Percentiles rank a stretch among this genome's conserved stretches.
Conservation (phyloP, 1,140 invertebrate genomes). For the Diachasmimorpha longicaudata region DNA sequence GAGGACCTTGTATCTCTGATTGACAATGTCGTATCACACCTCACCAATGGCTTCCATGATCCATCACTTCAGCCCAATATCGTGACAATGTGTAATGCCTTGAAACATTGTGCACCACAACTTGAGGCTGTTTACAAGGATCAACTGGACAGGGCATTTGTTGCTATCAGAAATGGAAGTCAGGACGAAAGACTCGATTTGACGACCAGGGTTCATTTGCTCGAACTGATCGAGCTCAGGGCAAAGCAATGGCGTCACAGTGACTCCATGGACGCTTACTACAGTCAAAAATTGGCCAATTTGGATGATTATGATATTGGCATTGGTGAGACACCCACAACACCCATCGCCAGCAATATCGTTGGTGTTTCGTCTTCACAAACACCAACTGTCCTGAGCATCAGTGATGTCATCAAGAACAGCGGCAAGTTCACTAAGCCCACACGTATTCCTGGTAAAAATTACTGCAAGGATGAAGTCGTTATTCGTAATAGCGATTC, state of each 20-base stretch:
- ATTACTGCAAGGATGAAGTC: conserved; percentile 92
- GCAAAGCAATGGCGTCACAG: conserved; percentile 84
- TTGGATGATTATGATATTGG: conserved; percentile 63
- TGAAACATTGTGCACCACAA: conserved; percentile 76
- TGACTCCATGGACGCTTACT: conserved; percentile 82
- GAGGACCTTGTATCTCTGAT: conserved; percentile 75
- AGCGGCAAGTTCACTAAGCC: conserved; percentile 88
- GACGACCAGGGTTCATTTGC: conserved; percentile 79
- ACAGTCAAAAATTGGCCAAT: conserved; percentile 78
- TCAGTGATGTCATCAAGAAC: conserved; percentile 84
- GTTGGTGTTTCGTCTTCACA: conserved; percentile 54
- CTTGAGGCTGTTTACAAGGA: conserved; percentile 78
- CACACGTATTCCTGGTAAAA: conserved; percentile 89
- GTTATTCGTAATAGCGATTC: conserved; percentile 93
- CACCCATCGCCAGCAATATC: conserved; percentile 42
- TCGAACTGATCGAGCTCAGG: conserved; percentile 87
- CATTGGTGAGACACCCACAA: conserved; percentile 50
- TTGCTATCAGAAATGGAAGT: conserved; percentile 84
- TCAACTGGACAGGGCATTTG: conserved; percentile 76
- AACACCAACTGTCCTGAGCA: conserved; percentile 68
- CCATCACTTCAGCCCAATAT: conserved; percentile 68
- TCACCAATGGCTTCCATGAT: conserved; percentile 70
- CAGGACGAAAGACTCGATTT: conserved; percentile 79
- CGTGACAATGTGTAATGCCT: conserved; percentile 71
- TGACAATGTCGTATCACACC: conserved; percentile 71